Evolutionary conservation across 1,140 invertebrate species (phyloP).

Genomic region (Cherax quadricarinatus): DNA sequence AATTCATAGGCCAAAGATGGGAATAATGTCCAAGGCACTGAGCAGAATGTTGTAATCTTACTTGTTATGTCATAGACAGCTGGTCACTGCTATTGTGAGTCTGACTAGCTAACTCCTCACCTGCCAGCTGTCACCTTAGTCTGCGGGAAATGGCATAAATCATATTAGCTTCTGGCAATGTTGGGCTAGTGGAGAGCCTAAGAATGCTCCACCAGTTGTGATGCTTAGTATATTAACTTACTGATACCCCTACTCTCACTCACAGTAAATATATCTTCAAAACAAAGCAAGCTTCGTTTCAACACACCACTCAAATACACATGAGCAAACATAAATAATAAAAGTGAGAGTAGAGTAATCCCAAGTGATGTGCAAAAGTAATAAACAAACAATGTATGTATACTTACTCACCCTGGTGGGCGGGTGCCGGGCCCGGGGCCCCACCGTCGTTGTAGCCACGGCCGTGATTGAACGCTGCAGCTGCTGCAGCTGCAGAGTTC

Average conservation of each 20-base stretch:
- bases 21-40: neutral
- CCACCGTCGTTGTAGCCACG: slow-evolving; percentile 65
- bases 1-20: neutral
- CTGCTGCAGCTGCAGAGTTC: slow-evolving; percentile 50
- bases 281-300: too few species aligned
- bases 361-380: neutral
- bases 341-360: slow-evolving; percentile 15
- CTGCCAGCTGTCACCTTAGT: slow-evolving; percentile 44
- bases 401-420: slow-evolving; percentile 71
- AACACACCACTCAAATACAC: too few species aligned
- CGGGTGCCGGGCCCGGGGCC: slow-evolving; percentile 55
- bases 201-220: neutral
- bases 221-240: neutral
- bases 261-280: neutral
- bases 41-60: slow-evolving; percentile 42
- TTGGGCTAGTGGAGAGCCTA: neutral
- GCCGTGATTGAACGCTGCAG: slow-evolving; percentile 61
- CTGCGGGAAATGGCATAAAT: slow-evolving; percentile 39
- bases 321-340: neutral
- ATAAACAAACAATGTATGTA: neutral
- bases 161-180: slow-evolving; percentile 1
- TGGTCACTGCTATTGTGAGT: slow-evolving; percentile 39
- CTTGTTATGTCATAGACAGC: slow-evolving; percentile 33
- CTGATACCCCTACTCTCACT: neutral
- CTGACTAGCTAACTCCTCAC: slow-evolving; percentile 53